phyloP scores from a whole-genome alignment of 1,140 invertebrate species.

The Acyrthosiphon pisum region DNA sequence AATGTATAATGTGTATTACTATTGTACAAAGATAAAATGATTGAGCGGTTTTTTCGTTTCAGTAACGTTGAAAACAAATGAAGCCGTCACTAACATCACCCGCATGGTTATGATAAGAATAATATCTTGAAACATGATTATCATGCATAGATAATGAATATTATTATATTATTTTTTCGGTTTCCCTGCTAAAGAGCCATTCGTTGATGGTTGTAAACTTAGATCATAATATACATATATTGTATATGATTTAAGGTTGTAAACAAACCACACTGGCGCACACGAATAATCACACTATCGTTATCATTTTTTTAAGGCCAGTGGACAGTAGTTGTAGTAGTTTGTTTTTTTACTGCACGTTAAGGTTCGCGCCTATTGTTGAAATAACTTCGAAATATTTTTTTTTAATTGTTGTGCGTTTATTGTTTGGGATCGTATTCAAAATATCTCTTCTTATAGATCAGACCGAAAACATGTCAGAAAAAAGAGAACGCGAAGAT shows the following conservation, averaged over 20 bases:
- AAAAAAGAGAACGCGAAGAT: constrained; percentile 42
- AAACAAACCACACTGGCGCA: not conserved
- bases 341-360: not conserved
- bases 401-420: not conserved
- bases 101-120: not conserved
- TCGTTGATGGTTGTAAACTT: too few species aligned
- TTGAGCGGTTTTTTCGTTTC: constrained; percentile 53
- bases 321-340: too few species aligned
- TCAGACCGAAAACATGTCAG: not conserved
- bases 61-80: not conserved
- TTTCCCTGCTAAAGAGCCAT: too few species aligned
- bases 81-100: not conserved
- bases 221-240: too few species aligned
- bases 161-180: too few species aligned
- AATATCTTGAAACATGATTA: too few species aligned
- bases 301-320: not conserved
- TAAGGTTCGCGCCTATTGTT: not conserved
- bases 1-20: not conserved
- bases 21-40: constrained; percentile 22
- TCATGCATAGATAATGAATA: too few species aligned
- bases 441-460: not conserved
- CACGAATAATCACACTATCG: not conserved
- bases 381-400: not conserved
- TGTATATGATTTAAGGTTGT: too few species aligned
- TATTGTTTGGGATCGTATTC: not conserved